These are phyloP conservation scores for Salvelinus fontinalis DNA, from an alignment of 2,113 vertebrate genomes.

Conservation along the genomic window DNA sequence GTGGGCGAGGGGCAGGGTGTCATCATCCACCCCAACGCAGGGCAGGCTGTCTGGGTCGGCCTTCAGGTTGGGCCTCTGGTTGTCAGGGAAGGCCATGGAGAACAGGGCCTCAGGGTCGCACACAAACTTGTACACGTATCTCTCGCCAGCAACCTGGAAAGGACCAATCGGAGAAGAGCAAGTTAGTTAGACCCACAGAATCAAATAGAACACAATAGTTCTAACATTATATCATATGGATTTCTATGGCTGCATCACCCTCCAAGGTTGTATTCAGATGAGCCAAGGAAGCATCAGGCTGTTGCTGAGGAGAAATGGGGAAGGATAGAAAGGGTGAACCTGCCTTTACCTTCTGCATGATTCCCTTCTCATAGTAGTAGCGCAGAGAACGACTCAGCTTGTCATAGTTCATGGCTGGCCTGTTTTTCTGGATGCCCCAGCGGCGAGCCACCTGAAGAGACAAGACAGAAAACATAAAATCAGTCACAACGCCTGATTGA, in stretches of 20 bases:
- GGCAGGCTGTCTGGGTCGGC: constrained; percentile 79
- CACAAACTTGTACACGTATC: constrained; percentile 97
- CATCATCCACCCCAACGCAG: constrained; percentile 74
- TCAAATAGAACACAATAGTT: too few relatives aligned
- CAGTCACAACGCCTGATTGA: background rate
- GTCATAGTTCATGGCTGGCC: constrained; percentile 97
- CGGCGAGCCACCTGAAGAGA: constrained; percentile 86
- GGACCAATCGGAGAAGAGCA: background rate
- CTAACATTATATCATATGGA: too few relatives aligned
- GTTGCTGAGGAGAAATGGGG: background rate
- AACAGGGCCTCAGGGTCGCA: constrained; percentile 95
- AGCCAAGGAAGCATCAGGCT: background rate
- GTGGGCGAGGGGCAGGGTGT: constrained; percentile 88
- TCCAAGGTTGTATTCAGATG: constrained; percentile 6
- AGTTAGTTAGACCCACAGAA: background rate
- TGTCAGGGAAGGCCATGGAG: constrained; percentile 97
- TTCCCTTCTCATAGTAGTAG: constrained; percentile 98
- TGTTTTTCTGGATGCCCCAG: constrained; percentile 97
- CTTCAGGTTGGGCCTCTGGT: constrained; percentile 93
- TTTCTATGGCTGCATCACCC: background rate
- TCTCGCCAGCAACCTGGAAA: constrained; percentile 88
- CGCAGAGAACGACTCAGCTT: constrained; percentile 96
- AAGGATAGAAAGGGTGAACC: constrained; percentile 42
- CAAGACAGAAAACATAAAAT: background rate
- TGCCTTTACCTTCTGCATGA: constrained; percentile 94